Evolutionary conservation across 37 sponge, comb jelly and placozoan species (phyloP).

Genomic region (Diacarnus erythraeanus): DNA sequence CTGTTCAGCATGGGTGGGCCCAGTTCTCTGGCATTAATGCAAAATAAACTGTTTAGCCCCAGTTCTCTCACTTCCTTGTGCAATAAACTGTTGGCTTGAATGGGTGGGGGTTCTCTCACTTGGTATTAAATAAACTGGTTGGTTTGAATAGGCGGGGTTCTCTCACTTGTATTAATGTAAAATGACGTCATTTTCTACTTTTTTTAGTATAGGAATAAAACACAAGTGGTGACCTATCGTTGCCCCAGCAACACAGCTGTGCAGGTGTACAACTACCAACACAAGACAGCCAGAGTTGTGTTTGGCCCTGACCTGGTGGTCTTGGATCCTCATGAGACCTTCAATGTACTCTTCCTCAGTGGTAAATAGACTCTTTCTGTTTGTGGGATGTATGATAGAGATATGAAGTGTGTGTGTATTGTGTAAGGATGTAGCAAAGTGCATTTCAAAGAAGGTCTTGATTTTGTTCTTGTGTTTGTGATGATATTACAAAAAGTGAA

Average conservation of each 20-base stretch:
- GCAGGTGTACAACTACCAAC: conserved; percentile 92
- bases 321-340: conserved; percentile 88
- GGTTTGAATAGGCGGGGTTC: too few species aligned
- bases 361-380: conserved; percentile 35
- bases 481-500: background rate
- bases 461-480: background rate
- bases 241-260: conserved; percentile 87
- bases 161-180: too few species aligned
- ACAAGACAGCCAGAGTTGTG: conserved; percentile 84
- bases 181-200: too few species aligned
- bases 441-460: background rate
- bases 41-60: too few species aligned
- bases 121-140: too few species aligned
- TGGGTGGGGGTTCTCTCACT: too few species aligned
- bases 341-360: conserved; percentile 89
- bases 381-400: background rate
- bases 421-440: background rate
- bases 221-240: conserved; percentile 84
- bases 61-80: too few species aligned
- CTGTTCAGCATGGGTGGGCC: too few species aligned
- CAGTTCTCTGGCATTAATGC: too few species aligned
- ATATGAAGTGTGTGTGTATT: background rate
- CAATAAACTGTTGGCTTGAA: too few species aligned
- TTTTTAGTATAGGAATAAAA: conserved; percentile 73
- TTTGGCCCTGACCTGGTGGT: conserved; percentile 96